Evolutionary conservation across 2,888 invertebrate genomes (phyloP), one percentile per base, ranked within the genome.

Genomic region (Drosophila kambysellisi): DNA sequence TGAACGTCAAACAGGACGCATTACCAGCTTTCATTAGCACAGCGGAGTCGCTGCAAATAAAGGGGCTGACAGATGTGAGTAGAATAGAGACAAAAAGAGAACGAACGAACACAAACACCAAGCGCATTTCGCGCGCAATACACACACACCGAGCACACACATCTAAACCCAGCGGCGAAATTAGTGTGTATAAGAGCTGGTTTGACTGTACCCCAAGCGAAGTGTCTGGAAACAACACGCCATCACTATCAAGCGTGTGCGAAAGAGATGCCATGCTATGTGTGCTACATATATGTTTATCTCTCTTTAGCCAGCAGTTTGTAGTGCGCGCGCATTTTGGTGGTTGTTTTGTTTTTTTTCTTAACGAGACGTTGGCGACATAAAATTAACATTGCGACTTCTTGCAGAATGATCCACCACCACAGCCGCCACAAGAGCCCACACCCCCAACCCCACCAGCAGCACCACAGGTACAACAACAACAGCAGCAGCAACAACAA

Each of bases 1-100:
- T 95, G 90, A 95, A 95, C 94, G 95, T 95, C 90, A 95, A 95
- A 93, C 95, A 95, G 94, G 95, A 95, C 93, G 95, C 95, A 77
- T 94, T 95, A 93, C 95, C 95, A 88, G 95, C 95, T 88, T 95
- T 95, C 94, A 95, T 95, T 92, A 95, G 95, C 94, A 95, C 95
- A 91, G 95, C 95, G 92, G 95, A 95, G 94, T 95, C 95, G 90
- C 94, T 95, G 92, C 95, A 95, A 94, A 95, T 95, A 78, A 95
- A 95, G 94, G 95, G 95, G 93, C 93, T 95, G 92, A 95, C 95
- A 68, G 94, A 93, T 94, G 95, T 93, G 94, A 95, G 94, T 95
- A 94, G 15, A 46, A 25, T 25, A 46, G 25, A 46, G 90, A 64
- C 41, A 50, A 65, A 61, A 64, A 67, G 64, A 78, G 68, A 81